Conservation (phyloP, 1,140 invertebrate genomes). For the Prorops nasuta region DNA sequence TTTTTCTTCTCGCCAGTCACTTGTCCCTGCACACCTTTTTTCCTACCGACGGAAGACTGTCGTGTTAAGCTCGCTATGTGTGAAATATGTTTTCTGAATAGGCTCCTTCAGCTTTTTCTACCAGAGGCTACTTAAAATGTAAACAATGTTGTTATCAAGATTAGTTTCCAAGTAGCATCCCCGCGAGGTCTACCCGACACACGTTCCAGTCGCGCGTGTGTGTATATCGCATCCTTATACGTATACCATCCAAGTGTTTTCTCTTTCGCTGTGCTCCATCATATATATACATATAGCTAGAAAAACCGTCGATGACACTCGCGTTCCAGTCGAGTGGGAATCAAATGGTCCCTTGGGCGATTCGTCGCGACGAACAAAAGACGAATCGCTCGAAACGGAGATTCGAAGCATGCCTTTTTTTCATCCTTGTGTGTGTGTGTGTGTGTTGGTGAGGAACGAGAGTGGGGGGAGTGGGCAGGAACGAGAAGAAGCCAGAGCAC, state of each 20-base stretch:
- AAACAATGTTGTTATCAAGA: not conserved
- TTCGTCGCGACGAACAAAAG: too few relatives aligned
- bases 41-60: not conserved
- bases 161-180: too few relatives aligned
- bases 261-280: too few relatives aligned
- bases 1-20: not conserved
- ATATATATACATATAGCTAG: too few relatives aligned
- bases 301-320: too few relatives aligned
- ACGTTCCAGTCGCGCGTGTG: too few relatives aligned
- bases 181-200: too few relatives aligned
- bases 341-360: too few relatives aligned
- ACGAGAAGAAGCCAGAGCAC: slow-evolving; percentile 53
- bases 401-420: too few relatives aligned
- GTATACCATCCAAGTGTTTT: not conserved
- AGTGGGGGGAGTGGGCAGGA: slow-evolving; percentile 25
- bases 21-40: not conserved
- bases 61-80: not conserved
- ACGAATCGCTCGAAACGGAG: too few relatives aligned
- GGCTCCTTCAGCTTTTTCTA: not conserved
- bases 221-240: too few relatives aligned
- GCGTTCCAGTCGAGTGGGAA: too few relatives aligned
- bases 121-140: not conserved
- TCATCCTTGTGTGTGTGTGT: not conserved
- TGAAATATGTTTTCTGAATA: not conserved
- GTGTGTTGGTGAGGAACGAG: not conserved